Evolutionary conservation across 2,113 vertebrate genomes (phyloP).

Genomic region (Opisthocomus hoazin): DNA sequence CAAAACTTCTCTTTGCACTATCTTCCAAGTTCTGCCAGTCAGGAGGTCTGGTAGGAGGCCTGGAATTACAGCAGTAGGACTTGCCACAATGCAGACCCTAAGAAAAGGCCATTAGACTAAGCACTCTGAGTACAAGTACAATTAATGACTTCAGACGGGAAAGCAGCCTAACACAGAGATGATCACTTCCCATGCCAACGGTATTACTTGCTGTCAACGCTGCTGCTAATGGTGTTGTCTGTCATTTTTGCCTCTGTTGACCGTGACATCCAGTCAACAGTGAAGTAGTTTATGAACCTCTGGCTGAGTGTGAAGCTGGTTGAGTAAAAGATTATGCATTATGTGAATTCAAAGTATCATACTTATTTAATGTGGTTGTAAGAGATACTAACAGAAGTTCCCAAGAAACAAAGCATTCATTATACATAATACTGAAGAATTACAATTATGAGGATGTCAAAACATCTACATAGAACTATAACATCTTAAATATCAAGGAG

Average conservation of each 20-base stretch:
- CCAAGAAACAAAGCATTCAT: background rate
- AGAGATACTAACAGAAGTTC: background rate
- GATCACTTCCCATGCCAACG: background rate
- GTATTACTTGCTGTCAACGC: background rate
- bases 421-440: background rate
- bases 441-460: background rate
- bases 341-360: background rate
- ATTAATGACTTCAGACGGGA: slow-evolving; percentile 17
- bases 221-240: background rate
- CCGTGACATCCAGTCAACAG: background rate
- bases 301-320: background rate
- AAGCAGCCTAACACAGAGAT: background rate
- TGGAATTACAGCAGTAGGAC: background rate
- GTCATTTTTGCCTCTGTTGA: background rate
- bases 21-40: background rate
- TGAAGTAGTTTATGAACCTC: background rate
- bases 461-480: background rate
- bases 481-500: background rate
- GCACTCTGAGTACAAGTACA: background rate
- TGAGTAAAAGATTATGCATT: background rate
- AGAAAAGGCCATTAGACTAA: background rate
- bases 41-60: background rate
- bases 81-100: background rate
- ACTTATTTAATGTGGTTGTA: background rate
- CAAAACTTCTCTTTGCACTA: background rate